Conservation (phyloP, 2,113 vertebrate genomes). For the Salvator merianae region DNA sequence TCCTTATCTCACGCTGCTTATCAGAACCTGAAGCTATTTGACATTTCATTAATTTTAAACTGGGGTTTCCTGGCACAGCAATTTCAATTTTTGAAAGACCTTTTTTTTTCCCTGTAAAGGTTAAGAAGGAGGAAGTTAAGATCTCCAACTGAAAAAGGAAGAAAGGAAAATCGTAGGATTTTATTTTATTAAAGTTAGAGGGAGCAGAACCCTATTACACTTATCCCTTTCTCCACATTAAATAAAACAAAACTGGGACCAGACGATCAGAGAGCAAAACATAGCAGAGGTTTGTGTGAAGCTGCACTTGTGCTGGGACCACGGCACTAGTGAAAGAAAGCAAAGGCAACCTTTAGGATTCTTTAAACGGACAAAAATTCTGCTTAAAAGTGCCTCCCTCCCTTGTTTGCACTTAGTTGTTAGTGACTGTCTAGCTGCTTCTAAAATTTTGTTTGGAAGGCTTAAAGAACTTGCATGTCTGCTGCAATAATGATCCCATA, state of each 20-base stretch:
- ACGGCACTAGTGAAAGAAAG: no score
- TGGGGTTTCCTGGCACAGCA: slow-evolving; percentile 33
- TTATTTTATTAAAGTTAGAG: background rate
- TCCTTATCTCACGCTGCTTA: slow-evolving; percentile 50
- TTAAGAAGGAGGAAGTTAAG: background rate
- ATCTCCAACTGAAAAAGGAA: background rate
- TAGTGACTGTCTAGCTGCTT: no score
- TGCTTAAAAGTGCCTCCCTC: no score
- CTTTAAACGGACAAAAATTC: no score
- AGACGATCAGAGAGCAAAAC: no score
- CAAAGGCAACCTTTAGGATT: no score
- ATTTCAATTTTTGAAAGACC: slow-evolving; percentile 56
- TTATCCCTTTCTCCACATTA: no score
- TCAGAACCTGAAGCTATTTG: slow-evolving; percentile 52
- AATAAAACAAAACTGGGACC: no score
- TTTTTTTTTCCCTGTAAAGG: slow-evolving; percentile 26
- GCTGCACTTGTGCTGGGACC: no score
- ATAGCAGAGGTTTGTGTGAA: no score
- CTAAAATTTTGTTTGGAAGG: background rate
- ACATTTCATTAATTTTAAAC: slow-evolving; percentile 68
- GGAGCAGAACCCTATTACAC: background rate
- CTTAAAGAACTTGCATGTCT: background rate
- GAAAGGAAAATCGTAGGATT: background rate
- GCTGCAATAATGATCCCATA: background rate
- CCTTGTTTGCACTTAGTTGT: no score